Base-by-base conservation (phyloP, 2,113 vertebrate species). In the Ifrita kowaldi region DNA sequence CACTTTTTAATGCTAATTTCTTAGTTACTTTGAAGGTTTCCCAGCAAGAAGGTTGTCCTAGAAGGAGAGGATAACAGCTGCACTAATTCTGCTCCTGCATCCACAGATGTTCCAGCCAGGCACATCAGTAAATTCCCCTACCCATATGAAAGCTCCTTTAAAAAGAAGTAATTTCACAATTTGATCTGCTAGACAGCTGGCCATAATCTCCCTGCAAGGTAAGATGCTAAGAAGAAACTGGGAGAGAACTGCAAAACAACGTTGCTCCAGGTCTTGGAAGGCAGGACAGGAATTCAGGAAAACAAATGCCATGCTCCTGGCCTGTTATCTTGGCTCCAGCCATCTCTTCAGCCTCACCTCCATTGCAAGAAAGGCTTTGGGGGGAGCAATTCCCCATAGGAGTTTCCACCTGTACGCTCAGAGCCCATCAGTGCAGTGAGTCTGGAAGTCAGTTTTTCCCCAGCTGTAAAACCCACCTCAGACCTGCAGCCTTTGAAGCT, bases 401-500 rank as follows among this genome's bases (percentile, higher is more conserved):
- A 44, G 37, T 16, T 57, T 28, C n/a, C 18, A n/a, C 20, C 32
- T 6, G 0, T 8, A 23, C 0, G 0, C 39, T 53, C 22, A 13
- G 21, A 77, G 46, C 64, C 55, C 46, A 4, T 33, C 60, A 26
- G 6, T 2, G 9, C 37, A 24, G 26, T 3, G 0, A 2, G 16
- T 13, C 12, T 47, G 20, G 46, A 53, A 75, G 19, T 8, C 23
- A 14, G 3, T 23, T 65, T 41, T 57, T 27, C 47, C 19, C 33
- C n/a, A 3, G 11, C 2, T 59, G 13, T 53, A 50, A 47, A 59
- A 11, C 6, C 37, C n/a, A 23, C 1, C 39, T 16, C 28, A 28
- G 32, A 39, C 13, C 63, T 27, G 44, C 37, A 68, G 65, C 39
- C 28, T 50, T 14, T 16, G 63, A 49, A 52, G 49, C 70, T 7